Base-by-base conservation (phyloP, 2,888 invertebrate genomes). In the Aleiodes alternator region DNA sequence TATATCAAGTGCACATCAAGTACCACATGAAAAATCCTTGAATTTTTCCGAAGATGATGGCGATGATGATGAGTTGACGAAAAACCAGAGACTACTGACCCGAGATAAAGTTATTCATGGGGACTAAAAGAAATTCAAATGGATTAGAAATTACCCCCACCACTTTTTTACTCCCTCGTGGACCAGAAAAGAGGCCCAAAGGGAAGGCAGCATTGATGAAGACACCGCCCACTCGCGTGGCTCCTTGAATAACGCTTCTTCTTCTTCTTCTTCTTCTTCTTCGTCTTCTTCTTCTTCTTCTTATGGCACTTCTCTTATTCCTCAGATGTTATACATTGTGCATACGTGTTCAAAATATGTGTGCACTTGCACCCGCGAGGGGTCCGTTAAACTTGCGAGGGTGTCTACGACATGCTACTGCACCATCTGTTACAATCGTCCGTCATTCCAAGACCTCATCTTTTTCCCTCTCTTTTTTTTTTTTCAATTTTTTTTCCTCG, bases 191-290 rank as follows among this genome's bases (percentile, higher is more conserved):
- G 79, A 80, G 79, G 78, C 77, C 78, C 76, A 71, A 75, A 72
- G 78, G 74, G 55, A 72, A 69, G 14, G 59, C 61, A 55, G 73
- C 14, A 69, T 68, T 51, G 69, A 61, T 61, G 57, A 70, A 56
- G 57, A 76, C 82, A 76, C 84, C 85, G 84, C 85, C 84, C 82
- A 85, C 84, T 85, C 84, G 84, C 84, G 84, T 85, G 84, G 83
- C 83, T 84, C 81, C 68, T 69, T 48, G 48, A 38, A 51, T 76
- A 50, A 72, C 75, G 64, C 23, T 59, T 48, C 23, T 64, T 64
- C 43, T 34, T 50, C 23, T 50, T 51, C 53, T 16, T 61, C 53
- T 71, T n/a, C 43, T 12, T 66, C 38, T 31, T 38, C 12, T 43
- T 12, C n/a, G 16, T 29, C 31, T 29, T 31, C 23, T 50, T 51